Evolutionary conservation across 1,140 invertebrate genomes (phyloP), one percentile per base, ranked within the genome.

Genomic region (Leptestheria dahalacensis): DNA sequence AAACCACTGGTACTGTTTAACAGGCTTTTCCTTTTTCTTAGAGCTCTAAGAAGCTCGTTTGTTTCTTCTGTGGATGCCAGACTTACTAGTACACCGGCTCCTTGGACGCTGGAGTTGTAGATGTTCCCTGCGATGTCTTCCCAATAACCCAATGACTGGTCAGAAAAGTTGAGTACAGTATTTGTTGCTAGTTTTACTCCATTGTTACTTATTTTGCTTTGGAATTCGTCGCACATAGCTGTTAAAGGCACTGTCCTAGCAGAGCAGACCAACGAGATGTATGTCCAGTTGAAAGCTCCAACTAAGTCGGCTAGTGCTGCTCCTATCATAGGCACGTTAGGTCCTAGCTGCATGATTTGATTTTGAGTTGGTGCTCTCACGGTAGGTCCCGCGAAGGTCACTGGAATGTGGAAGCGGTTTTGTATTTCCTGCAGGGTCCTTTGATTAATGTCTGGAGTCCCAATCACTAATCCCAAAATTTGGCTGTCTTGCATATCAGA

Each of bases 241-340:
- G 26, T 29, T 24, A 29, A 55, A 41, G 53, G 26, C 25, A 29
- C 26, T 18, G 33, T 20, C 25, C 33, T 25, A 12, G 6, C 28
- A n/a, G 50, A 55, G 53, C 53, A 55, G 18, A 55, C 12, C 20
- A 33, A 55, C 15, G 53, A 55, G 15, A 55, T 28, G 26, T 55
- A 55, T 12, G 53, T 26, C 53, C 53, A 55, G 25, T 55, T 55
- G 20, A 55, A 29, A 20, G 33, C 25, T 12, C 33, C 25, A 20
- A 55, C 20, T 6, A 29, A 2, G 23, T 29, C 53, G 23, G 25
- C 33, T 33, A 55, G 33, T 10, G 33, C 23, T 26, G 26, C 33
- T 25, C 12, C 53, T 33, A n/a, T 55, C 53, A 55, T 55, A 10
- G 23, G 26, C 21, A 28, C 33, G 12, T 24, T 28, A 24, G 53